Conservation (phyloP, 1,140 invertebrate species). For the Drosophila littoralis region DNA sequence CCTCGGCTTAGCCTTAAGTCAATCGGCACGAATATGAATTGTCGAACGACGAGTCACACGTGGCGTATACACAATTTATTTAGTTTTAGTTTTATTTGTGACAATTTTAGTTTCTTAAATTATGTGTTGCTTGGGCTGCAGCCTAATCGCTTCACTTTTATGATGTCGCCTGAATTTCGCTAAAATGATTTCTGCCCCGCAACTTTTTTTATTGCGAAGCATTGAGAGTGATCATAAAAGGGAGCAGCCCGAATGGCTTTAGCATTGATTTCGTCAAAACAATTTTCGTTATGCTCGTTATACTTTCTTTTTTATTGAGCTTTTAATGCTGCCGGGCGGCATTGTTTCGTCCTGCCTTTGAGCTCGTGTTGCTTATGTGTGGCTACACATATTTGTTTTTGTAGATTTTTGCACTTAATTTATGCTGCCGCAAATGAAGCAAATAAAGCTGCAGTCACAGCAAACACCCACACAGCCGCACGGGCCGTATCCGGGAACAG, state of each 20-base stretch:
- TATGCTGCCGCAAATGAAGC: slow-evolving; percentile 75
- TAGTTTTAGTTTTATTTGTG: slow-evolving; percentile 30
- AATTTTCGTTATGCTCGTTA: slow-evolving; percentile 45
- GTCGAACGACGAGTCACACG: slow-evolving; percentile 1
- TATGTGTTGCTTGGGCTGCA: slow-evolving; percentile 7
- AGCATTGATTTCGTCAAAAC: slow-evolving; percentile 49
- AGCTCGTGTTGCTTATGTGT: slow-evolving; percentile 35
- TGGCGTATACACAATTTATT: slow-evolving; percentile 54
- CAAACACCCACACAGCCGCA: slow-evolving; percentile 9
- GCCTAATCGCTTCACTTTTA: slow-evolving; percentile 23
- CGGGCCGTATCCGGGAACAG: slow-evolving; percentile 30
- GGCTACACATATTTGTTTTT: slow-evolving; percentile 48
- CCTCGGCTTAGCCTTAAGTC: background rate
- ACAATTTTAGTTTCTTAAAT: slow-evolving; percentile 47
- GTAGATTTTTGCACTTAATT: slow-evolving; percentile 74
- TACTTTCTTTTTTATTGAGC: slow-evolving; percentile 50
- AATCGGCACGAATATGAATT: slow-evolving; percentile 27
- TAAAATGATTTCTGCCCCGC: slow-evolving; percentile 23
- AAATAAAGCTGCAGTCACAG: slow-evolving; percentile 58
- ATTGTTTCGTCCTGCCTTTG: slow-evolving; percentile 30
- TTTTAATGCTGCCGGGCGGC: slow-evolving; percentile 31
- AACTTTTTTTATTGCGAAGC: slow-evolving; percentile 37
- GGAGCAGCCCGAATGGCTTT: slow-evolving; percentile 12
- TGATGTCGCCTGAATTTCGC: slow-evolving; percentile 23
- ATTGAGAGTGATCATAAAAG: slow-evolving; percentile 49